These are phyloP conservation scores for Meloidogyne exigua DNA, from an alignment of 1,140 invertebrate genomes.

Conservation along the genomic window DNA sequence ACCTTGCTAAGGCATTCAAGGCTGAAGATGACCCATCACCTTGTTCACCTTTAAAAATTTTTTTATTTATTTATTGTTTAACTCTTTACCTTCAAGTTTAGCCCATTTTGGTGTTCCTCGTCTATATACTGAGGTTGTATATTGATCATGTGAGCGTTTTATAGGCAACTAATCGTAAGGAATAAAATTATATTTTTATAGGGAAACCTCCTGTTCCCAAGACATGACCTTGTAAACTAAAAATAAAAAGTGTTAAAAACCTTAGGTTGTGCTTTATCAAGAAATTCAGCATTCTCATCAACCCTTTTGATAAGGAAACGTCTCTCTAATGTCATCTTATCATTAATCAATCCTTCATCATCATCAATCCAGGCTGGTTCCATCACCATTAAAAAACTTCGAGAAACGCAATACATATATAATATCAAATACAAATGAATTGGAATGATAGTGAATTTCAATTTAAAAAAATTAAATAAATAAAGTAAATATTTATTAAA, in stretches of 20 bases:
- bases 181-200: too few species aligned
- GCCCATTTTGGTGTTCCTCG: neutral
- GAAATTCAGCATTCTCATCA: neutral
- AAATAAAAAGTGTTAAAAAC: neutral
- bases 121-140: neutral
- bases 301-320: neutral
- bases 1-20: constrained; percentile 30
- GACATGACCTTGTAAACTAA: too few species aligned
- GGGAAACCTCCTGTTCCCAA: too few species aligned
- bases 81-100: neutral
- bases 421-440: too few species aligned
- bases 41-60: constrained; percentile 34
- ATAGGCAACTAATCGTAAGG: neutral
- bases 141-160: neutral
- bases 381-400: neutral
- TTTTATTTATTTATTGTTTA: neutral
- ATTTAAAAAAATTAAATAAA: too few species aligned
- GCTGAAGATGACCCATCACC: constrained; percentile 32
- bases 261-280: neutral
- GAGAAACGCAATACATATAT: too few species aligned
- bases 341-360: neutral
- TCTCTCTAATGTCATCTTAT: neutral
- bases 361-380: constrained; percentile 22
- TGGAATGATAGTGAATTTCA: too few species aligned
- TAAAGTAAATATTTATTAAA: too few species aligned